These are phyloP conservation scores for Rhaphigaster nebulosa DNA, from an alignment of 2,888 invertebrate genomes.

Conservation along the genomic window DNA sequence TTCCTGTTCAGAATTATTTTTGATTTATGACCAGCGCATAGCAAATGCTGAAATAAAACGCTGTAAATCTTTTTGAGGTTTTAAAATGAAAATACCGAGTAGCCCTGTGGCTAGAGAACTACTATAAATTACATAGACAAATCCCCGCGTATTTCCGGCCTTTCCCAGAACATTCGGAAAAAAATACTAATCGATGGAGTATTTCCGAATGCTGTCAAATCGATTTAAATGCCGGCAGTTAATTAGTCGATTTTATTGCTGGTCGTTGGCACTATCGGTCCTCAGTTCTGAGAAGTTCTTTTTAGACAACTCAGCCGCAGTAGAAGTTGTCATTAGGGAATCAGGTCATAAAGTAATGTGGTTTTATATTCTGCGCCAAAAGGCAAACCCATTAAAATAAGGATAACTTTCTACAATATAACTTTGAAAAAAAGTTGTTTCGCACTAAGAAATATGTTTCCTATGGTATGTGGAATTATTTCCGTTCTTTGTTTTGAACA, in stretches of 20 bases:
- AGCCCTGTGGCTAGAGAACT: not conserved
- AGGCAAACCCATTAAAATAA: constrained; percentile 31
- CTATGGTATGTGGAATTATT: not conserved
- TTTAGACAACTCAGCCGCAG: not conserved
- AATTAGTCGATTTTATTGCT: constrained; percentile 23
- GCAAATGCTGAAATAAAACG: constrained; percentile 10
- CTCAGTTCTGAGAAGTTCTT: not conserved
- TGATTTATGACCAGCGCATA: not conserved
- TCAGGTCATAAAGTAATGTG: constrained; percentile 25
- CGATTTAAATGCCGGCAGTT: constrained; percentile 28
- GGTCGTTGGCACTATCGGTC: not conserved
- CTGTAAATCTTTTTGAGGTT: not conserved
- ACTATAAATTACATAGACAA: not conserved
- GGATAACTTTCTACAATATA: not conserved
- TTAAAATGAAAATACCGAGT: not conserved
- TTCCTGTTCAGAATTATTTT: not conserved
- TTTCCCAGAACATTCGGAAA: not conserved
- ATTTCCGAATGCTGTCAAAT: constrained; percentile 24
- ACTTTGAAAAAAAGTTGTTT: not conserved
- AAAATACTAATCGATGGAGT: not conserved
- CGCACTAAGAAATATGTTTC: not conserved
- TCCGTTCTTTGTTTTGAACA: constrained; percentile 32
- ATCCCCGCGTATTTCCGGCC: not conserved
- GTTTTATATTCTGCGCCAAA: not conserved
- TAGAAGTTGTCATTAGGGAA: not conserved